Evolutionary conservation across 2,797 vertebrate species (phyloP).

Genomic region (Orientallactaga sibirica): DNA sequence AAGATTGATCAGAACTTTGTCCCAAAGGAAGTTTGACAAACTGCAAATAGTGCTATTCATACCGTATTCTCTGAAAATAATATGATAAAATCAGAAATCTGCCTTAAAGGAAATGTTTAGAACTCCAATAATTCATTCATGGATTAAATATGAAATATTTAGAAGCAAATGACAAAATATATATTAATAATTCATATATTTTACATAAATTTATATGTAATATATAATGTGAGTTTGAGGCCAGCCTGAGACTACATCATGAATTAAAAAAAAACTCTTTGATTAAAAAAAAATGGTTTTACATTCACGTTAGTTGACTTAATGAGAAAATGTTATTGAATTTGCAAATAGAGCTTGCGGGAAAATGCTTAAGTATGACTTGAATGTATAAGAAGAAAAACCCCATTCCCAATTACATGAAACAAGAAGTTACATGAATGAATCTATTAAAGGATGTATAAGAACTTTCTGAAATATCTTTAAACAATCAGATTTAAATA

Average conservation of each 20-base stretch:
- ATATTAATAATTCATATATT: slow-evolving; percentile 28
- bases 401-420: not conserved
- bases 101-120: slow-evolving; percentile 30
- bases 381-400: not conserved
- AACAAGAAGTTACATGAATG: not conserved
- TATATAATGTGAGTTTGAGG: too few relatives aligned
- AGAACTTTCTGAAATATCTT: slow-evolving; percentile 6
- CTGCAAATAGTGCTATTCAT: not conserved
- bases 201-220: too few relatives aligned
- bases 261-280: not conserved
- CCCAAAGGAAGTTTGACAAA: slow-evolving; percentile 32
- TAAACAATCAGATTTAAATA: not conserved
- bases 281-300: not conserved
- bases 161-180: slow-evolving; percentile 6
- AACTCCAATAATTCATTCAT: slow-evolving; percentile 61
- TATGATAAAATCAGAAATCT: slow-evolving; percentile 35
- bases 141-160: slow-evolving; percentile 68
- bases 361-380: slow-evolving; percentile 22
- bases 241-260: not conserved
- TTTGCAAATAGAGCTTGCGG: not conserved
- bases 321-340: not conserved
- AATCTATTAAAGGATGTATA: not conserved
- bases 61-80: slow-evolving; percentile 26
- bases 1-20: slow-evolving; percentile 14
- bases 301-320: not conserved